Evolutionary conservation across 2,888 invertebrate species (phyloP).

Genomic region (Mactromeris polynyma): DNA sequence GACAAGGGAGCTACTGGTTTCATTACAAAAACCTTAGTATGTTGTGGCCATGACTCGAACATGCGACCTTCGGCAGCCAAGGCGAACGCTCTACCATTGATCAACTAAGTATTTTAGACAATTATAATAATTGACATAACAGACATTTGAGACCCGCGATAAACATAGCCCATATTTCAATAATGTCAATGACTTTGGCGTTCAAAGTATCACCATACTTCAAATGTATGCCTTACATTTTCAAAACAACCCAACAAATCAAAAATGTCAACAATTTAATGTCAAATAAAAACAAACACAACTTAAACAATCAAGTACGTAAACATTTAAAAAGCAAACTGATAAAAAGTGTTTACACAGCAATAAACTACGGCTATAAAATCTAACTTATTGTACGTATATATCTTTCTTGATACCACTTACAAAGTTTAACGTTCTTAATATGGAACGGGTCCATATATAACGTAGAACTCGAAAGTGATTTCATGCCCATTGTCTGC

Average conservation of each 20-base stretch:
- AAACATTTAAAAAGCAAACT: not conserved
- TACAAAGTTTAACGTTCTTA: not conserved
- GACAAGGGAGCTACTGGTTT: too few species aligned
- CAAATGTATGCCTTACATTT: not conserved
- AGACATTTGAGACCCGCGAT: too few species aligned
- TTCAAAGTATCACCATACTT: not conserved
- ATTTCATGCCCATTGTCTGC: not conserved
- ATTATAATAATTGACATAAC: too few species aligned
- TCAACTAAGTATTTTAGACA: too few species aligned
- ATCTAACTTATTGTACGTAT: too few species aligned
- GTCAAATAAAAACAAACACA: slow-evolving; percentile 4
- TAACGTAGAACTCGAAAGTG: not conserved
- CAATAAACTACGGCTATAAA: not conserved
- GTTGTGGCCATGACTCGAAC: too few species aligned
- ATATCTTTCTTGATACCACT: not conserved
- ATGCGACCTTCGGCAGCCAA: too few species aligned
- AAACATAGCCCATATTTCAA: not conserved
- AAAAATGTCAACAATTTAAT: not conserved
- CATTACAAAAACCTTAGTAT: too few species aligned
- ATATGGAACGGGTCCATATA: not conserved
- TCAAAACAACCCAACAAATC: not conserved
- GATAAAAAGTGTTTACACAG: not conserved
- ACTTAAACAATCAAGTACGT: not conserved
- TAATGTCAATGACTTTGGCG: not conserved
- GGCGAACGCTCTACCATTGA: too few species aligned